Evolutionary conservation across 1,140 invertebrate genomes (phyloP), one percentile per base, ranked within the genome.

Genomic region (Drosophila funebris): DNA sequence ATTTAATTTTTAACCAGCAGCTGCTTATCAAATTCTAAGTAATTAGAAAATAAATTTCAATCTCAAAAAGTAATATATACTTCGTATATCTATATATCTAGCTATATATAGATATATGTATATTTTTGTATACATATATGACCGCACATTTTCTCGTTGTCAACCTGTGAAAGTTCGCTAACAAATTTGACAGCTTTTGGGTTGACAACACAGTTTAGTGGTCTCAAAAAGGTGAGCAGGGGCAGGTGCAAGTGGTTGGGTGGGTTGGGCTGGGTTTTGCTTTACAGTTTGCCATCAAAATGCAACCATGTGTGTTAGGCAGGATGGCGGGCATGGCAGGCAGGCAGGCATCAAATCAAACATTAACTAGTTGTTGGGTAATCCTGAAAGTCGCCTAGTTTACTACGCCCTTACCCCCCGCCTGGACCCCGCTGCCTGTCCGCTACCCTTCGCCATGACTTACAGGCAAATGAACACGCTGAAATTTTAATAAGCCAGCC

Each of bases 401-500:
- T 41, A 22, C 53, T 33, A 29, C 37, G 33, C 68, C 66, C 57
- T 29, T 16, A 56, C 56, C 29, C 62, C 36, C 61, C 56, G 36
- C 62, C 36, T 53, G 18, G 39, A 14, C 33, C 18, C 2, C 9
- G 8, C 7, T 4, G 1, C 29, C 16, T 44, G 18, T 14, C 20
- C 29, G 13, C 36, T 9, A 37, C 56, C 31, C 18, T 53, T 37
- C 22, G 27, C 57, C 39, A 41, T 76, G 72, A 76, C 72, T 84
- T 67, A 63, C 82, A 81, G 82, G 70, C 82, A 85, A 87, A 85
- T 87, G 81, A 85, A 87, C 81, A 85, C 73, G 77, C 80, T 85
- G 71, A 78, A 85, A 85, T 85, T 87, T 85, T 85, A 88, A 85
- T 85, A 85, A 88, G 82, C 74, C 82, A 85, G 78, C 82, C 82